These are phyloP conservation scores for Sebastolobus alascanus DNA, from an alignment of 2,797 vertebrate genomes.

Conservation along the genomic window DNA sequence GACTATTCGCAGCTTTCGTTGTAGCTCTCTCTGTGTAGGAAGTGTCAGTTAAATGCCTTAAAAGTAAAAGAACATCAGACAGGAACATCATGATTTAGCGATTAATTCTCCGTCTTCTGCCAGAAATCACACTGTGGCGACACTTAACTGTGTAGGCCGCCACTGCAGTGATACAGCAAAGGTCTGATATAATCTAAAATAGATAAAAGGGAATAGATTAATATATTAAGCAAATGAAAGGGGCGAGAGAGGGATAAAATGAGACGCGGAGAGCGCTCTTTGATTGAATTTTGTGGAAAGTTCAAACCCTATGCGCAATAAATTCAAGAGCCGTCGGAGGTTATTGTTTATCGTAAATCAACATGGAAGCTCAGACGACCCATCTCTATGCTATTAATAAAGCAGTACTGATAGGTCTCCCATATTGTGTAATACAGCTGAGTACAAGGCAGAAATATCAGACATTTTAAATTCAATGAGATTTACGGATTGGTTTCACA, in stretches of 20 bases:
- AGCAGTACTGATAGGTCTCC: conserved; percentile 27
- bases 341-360: conserved; percentile 40
- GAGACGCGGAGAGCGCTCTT: conserved; percentile 17
- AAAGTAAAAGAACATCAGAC: conserved; percentile 44
- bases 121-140: conserved; percentile 46
- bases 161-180: conserved; percentile 61
- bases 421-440: conserved; percentile 26
- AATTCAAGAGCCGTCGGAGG: conserved; percentile 22
- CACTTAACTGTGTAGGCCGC: conserved; percentile 53
- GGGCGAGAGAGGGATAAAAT: conserved; percentile 17
- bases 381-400: conserved; percentile 15
- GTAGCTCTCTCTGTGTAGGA: conserved; percentile 10
- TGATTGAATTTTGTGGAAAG: conserved; percentile 51
- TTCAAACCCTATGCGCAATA: conserved; percentile 31
- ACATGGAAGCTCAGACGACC: not conserved
- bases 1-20: conserved; percentile 35
- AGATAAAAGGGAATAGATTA: conserved; percentile 81
- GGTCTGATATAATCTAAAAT: conserved; percentile 69
- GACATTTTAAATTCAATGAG: conserved; percentile 70
- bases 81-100: conserved; percentile 49
- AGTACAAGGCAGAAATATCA: conserved; percentile 43
- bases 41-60: conserved; percentile 50
- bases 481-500: conserved; percentile 67
- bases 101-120: conserved; percentile 46
- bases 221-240: conserved; percentile 76